Conservation (phyloP, 35 echinoderm and acorn worm genomes). For the Lytechinus variegatus region DNA sequence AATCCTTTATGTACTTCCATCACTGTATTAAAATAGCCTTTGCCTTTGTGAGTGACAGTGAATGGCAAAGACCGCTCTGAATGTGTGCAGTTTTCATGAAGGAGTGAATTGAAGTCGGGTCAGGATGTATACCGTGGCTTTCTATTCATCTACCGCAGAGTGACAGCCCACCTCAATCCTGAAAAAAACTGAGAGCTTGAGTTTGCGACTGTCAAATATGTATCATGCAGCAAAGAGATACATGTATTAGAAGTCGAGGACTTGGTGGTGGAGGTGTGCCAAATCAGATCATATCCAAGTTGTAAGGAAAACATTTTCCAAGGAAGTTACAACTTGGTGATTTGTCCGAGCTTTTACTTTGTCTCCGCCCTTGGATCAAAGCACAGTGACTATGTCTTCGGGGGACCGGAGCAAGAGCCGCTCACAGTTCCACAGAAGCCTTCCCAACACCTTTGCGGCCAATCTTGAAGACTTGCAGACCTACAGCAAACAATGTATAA, state of each 20-base stretch:
- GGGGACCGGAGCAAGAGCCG: conserved; percentile 48
- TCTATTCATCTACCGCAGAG: background rate
- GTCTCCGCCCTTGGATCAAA: background rate
- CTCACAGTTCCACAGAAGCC: conserved; percentile 71
- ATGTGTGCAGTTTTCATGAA: background rate
- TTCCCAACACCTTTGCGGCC: conserved; percentile 70
- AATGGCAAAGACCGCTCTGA: background rate
- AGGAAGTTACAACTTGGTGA: background rate
- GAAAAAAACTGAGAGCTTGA: background rate
- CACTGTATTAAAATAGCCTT: background rate
- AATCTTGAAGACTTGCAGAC: conserved; percentile 70
- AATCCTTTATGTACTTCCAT: background rate
- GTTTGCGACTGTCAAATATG: background rate
- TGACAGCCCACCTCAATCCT: background rate
- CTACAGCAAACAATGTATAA: conserved; percentile 63
- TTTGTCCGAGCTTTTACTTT: background rate
- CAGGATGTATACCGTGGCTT: background rate
- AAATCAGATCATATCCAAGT: background rate
- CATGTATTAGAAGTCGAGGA: background rate
- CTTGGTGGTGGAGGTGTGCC: background rate
- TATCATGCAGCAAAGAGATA: background rate
- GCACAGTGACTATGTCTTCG: conserved; percentile 5
- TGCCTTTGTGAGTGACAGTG: background rate
- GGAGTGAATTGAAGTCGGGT: background rate
- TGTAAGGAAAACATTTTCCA: background rate